Evolutionary conservation across 2,797 vertebrate genomes (phyloP).

Genomic region (Rhadinocentrus ornatus): DNA sequence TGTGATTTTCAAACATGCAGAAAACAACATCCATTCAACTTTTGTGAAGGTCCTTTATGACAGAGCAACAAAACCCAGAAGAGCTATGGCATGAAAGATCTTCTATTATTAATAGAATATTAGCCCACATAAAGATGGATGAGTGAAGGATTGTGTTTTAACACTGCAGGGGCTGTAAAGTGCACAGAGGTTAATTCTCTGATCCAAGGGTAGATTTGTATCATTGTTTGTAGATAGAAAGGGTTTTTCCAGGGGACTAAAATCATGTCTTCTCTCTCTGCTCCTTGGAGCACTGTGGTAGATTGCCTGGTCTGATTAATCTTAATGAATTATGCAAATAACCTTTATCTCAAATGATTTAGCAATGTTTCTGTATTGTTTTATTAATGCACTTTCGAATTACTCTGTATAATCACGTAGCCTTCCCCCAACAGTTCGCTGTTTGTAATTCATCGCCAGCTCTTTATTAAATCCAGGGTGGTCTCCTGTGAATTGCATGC

Average conservation of each 20-base stretch:
- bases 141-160: constrained; percentile 76
- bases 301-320: constrained; percentile 85
- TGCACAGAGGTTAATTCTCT: constrained; percentile 83
- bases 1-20: constrained; percentile 48
- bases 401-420: constrained; percentile 83
- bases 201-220: constrained; percentile 84
- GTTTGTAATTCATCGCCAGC: constrained; percentile 83
- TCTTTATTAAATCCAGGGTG: constrained; percentile 85
- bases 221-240: constrained; percentile 84
- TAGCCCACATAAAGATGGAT: constrained; percentile 77
- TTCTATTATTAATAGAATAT: constrained; percentile 83
- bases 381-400: constrained; percentile 88
- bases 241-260: constrained; percentile 72
- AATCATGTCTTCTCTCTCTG: constrained; percentile 70
- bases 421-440: constrained; percentile 67
- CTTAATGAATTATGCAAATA: constrained; percentile 89
- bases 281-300: constrained; percentile 73
- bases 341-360: constrained; percentile 87
- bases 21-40: constrained; percentile 62
- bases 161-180: constrained; percentile 75
- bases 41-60: constrained; percentile 69
- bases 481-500: constrained; percentile 79
- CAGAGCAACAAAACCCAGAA: constrained; percentile 67
- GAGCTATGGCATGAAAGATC: constrained; percentile 63
- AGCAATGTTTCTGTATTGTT: constrained; percentile 87